A percentile compares a stretch with the other conserved stretches of the same genome.
phyloP scores from a whole-genome alignment of 2,797 vertebrate genomes.

The Falco cherrug region DNA sequence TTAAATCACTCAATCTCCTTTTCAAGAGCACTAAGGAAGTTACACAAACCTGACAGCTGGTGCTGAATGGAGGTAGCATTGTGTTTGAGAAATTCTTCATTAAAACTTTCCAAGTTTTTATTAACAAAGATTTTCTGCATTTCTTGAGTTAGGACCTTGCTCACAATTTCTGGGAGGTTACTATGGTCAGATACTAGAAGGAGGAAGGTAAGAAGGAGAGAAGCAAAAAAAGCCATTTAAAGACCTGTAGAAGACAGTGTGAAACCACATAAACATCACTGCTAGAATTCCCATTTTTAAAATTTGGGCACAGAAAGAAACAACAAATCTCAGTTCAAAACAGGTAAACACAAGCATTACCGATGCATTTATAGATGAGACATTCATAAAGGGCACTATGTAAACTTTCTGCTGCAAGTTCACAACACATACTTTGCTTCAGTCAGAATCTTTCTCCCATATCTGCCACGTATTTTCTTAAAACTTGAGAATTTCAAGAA shows the following conservation, averaged over 20 bases:
- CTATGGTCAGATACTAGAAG: constrained; percentile 78
- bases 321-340: neutral
- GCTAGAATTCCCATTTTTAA: neutral
- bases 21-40: neutral
- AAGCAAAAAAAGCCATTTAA: neutral
- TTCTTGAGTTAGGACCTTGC: constrained; percentile 79
- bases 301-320: neutral
- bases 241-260: neutral
- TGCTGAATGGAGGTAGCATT: constrained; percentile 82
- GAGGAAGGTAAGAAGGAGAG: neutral
- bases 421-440: rapidly evolving
- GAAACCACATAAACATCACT: neutral
- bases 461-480: neutral
- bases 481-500: neutral
- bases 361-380: neutral
- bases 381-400: neutral
- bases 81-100: constrained; percentile 81
- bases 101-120: constrained; percentile 80
- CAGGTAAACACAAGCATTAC: neutral
- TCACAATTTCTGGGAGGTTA: constrained; percentile 81
- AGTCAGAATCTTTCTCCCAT: neutral
- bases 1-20: neutral
- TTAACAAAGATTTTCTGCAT: constrained; percentile 83
- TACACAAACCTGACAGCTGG: constrained; percentile 79
- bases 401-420: neutral